These are phyloP conservation scores for Diceros bicornis DNA, from an alignment of 2,797 vertebrate species.

Conservation along the genomic window DNA sequence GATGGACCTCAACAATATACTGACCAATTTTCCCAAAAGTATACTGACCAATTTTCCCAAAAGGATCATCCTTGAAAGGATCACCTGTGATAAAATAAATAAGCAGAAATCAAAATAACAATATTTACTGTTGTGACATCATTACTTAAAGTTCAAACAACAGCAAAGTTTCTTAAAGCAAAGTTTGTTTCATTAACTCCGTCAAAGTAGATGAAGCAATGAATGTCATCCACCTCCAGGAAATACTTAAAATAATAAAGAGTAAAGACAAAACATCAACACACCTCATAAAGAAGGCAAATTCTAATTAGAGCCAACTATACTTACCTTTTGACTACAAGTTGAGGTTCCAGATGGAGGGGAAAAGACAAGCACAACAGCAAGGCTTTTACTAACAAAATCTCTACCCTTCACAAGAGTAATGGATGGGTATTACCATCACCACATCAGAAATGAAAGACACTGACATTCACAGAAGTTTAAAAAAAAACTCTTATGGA, in stretches of 20 bases:
- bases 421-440: not conserved
- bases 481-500: not conserved
- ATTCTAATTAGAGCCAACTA: slow-evolving; percentile 29
- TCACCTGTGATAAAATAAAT: slow-evolving; percentile 91
- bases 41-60: slow-evolving; percentile 96
- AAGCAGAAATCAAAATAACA: slow-evolving; percentile 66
- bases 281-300: slow-evolving; percentile 17
- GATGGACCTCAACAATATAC: slow-evolving; percentile 68
- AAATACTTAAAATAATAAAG: slow-evolving; percentile 60
- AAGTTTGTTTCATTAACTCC: slow-evolving; percentile 41
- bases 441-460: slow-evolving; percentile 52
- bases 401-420: not conserved
- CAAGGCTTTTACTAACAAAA: slow-evolving; percentile 68
- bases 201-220: slow-evolving; percentile 65
- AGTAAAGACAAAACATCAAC: slow-evolving; percentile 21
- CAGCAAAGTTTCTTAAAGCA: slow-evolving; percentile 31
- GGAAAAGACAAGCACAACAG: not conserved
- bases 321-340: slow-evolving; percentile 41
- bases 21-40: slow-evolving; percentile 97
- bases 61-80: slow-evolving; percentile 98
- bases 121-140: slow-evolving; percentile 23
- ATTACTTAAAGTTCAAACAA: slow-evolving; percentile 65
- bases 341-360: not conserved
- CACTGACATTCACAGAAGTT: not conserved
- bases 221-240: not conserved